phyloP scores from a whole-genome alignment of 23 tunicate genomes.

The Aplidium turbinatum region DNA sequence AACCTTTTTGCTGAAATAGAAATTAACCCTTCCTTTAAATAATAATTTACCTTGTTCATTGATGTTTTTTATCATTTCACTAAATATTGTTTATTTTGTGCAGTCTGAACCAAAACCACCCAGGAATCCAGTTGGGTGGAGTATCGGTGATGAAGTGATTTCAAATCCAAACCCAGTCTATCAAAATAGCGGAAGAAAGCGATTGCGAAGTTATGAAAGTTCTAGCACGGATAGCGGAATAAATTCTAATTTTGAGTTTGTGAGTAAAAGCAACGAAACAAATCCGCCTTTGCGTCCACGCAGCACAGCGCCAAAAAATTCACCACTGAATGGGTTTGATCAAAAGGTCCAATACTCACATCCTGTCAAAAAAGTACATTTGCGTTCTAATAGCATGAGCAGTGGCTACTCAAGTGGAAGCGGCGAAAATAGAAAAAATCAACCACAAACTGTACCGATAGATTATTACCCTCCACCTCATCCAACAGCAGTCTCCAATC shows the following conservation, averaged over 20 bases:
- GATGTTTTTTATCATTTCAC: no score
- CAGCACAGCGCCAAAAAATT: not conserved
- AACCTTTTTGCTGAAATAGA: no score
- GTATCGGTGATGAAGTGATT: no score
- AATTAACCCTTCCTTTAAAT: no score
- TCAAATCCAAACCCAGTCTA: not conserved
- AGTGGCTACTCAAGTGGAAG: slow-evolving; percentile 93
- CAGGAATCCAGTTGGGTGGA: no score
- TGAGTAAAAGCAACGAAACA: no score
- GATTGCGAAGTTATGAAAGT: slow-evolving; percentile 33
- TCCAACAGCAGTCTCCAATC: no score
- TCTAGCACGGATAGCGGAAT: slow-evolving; percentile 55
- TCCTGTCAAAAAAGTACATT: slow-evolving; percentile 8
- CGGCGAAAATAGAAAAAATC: slow-evolving; percentile 1
- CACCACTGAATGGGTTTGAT: not conserved
- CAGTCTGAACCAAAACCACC: no score
- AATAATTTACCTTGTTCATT: no score
- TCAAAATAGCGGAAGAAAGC: not conserved
- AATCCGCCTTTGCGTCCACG: not conserved
- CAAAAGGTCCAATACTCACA: not conserved
- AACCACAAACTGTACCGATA: not conserved
- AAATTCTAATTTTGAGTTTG: slow-evolving; percentile 8
- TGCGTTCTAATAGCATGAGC: slow-evolving; percentile 67
- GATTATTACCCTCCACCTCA: slow-evolving; percentile 27
- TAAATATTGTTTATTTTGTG: no score